Conservation (phyloP, 1,140 invertebrate species). For the Diplogasteroides magnus region DNA sequence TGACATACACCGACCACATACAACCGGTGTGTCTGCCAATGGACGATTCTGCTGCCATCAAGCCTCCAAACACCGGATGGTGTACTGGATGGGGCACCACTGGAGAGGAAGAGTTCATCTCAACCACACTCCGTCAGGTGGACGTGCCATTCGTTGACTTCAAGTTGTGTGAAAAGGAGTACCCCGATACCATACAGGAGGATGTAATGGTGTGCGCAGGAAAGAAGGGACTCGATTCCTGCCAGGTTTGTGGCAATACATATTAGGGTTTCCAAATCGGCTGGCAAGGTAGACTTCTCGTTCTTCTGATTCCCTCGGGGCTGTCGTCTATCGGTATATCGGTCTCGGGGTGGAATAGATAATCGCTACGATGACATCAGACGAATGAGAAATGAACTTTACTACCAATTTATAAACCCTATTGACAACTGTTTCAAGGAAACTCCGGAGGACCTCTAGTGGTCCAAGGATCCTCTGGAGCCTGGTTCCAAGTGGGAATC, state of each 20-base stretch:
- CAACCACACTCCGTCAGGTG: background rate
- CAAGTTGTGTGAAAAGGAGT: background rate
- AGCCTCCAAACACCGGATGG: background rate
- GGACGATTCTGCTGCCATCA: background rate
- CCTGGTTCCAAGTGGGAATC: background rate
- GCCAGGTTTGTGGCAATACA: conserved; percentile 1
- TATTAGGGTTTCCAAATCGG: too few relatives aligned
- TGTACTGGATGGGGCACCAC: background rate
- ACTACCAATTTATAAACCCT: too few relatives aligned
- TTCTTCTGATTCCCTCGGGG: too few relatives aligned
- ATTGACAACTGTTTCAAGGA: too few relatives aligned
- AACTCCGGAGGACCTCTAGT: background rate
- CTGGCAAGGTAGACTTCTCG: too few relatives aligned
- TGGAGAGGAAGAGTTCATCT: background rate
- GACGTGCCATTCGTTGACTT: background rate
- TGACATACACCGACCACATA: background rate
- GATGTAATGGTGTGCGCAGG: background rate
- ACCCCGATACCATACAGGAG: background rate
- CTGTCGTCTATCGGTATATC: too few relatives aligned
- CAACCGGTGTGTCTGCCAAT: background rate
- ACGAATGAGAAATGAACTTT: too few relatives aligned
- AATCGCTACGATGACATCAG: too few relatives aligned
- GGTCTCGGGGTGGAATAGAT: too few relatives aligned
- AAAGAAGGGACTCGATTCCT: background rate
- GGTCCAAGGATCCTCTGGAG: background rate